These are phyloP conservation scores for Phengaris arion DNA, from an alignment of 2,888 invertebrate genomes.

Conservation along the genomic window DNA sequence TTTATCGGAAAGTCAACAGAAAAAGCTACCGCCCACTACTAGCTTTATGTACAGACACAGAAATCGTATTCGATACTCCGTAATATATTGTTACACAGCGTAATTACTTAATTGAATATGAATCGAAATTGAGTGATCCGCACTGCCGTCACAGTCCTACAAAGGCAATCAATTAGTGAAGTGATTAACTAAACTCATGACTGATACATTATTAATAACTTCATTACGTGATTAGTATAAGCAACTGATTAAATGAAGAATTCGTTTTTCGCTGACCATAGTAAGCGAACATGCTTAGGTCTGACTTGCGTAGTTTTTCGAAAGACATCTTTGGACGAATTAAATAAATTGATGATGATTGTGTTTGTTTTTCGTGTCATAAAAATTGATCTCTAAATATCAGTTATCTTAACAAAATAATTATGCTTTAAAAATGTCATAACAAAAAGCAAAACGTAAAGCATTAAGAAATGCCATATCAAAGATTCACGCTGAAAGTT, in stretches of 20 bases:
- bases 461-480: not conserved
- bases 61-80: too few species aligned
- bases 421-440: too few species aligned
- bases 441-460: not conserved
- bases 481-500: slow-evolving; percentile 7
- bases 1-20: too few species aligned
- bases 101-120: slow-evolving; percentile 12
- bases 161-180: slow-evolving; percentile 5
- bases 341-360: too few species aligned
- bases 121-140: slow-evolving; percentile 12
- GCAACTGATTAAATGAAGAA: not conserved
- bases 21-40: too few species aligned
- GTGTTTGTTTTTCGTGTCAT: too few species aligned
- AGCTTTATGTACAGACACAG: too few species aligned
- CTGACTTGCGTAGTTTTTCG: too few species aligned
- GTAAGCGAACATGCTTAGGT: too few species aligned
- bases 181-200: slow-evolving; percentile 2
- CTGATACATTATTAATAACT: not conserved
- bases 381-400: too few species aligned
- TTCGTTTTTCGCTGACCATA: not conserved
- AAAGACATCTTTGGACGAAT: too few species aligned
- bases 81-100: not conserved
- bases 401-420: too few species aligned
- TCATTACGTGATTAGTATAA: slow-evolving; percentile 1
- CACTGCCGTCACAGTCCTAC: slow-evolving; percentile 9